Evolutionary conservation across 2,113 vertebrate genomes (phyloP).

Genomic region (Cranoglanis bouderius): DNA sequence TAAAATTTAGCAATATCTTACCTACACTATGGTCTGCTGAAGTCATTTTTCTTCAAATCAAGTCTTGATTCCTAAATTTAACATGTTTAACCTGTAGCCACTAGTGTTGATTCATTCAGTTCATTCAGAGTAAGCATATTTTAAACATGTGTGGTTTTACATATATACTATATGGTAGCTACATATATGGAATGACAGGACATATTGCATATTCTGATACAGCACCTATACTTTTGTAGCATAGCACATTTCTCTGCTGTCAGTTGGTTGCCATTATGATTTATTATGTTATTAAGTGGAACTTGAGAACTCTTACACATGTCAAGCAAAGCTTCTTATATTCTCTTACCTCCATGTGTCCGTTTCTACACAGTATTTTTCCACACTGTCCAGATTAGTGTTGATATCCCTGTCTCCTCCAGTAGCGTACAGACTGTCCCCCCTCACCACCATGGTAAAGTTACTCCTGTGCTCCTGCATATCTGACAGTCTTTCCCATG

Average conservation of each 20-base stretch:
- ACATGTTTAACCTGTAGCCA: background rate
- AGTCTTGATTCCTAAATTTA: background rate
- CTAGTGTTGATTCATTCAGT: background rate
- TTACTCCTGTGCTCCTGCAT: conserved; percentile 75
- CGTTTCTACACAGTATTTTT: conserved; percentile 67
- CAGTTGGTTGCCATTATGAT: background rate
- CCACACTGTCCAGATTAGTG: conserved; percentile 71
- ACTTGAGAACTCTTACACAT: background rate
- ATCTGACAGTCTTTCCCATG: conserved; percentile 70
- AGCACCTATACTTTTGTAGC: background rate
- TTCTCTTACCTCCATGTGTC: conserved; percentile 73
- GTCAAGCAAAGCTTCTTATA: background rate
- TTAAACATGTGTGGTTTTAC: background rate
- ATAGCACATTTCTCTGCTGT: background rate
- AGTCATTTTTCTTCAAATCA: background rate
- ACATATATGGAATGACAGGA: background rate
- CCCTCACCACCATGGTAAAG: conserved; percentile 63
- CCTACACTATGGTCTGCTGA: background rate
- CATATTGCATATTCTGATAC: background rate
- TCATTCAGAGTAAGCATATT: background rate
- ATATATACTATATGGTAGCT: background rate
- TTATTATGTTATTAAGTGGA: background rate
- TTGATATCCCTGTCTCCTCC: conserved; percentile 73
- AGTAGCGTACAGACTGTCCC: conserved; percentile 65
- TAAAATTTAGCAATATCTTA: background rate